These are phyloP conservation scores for Medauroidea extradentata DNA, from an alignment of 1,140 invertebrate genomes.

Conservation along the genomic window DNA sequence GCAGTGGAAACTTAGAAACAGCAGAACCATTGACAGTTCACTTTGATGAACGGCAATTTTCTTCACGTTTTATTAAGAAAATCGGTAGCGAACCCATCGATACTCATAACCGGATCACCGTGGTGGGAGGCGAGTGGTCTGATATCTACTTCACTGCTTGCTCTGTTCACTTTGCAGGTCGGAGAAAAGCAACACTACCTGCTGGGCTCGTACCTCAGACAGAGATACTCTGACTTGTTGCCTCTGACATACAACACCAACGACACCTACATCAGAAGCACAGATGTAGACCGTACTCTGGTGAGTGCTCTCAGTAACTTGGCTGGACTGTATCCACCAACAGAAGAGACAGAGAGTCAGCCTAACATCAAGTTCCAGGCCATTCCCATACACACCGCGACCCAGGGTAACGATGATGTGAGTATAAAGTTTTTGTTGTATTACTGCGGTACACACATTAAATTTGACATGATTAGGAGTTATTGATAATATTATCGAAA, in stretches of 20 bases:
- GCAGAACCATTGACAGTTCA: no score
- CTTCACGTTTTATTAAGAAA: no score
- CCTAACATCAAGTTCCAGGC: conserved; percentile 76
- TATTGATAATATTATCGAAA: no score
- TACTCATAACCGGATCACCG: no score
- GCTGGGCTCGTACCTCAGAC: conserved; percentile 72
- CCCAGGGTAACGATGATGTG: conserved; percentile 61
- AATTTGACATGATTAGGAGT: no score
- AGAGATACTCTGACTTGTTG: conserved; percentile 59
- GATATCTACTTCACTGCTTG: no score
- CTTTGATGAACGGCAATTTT: no score
- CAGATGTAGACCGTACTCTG: conserved; percentile 81
- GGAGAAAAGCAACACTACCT: conserved; percentile 74
- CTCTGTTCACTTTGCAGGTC: conserved; percentile 44
- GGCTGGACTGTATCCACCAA: conserved; percentile 74
- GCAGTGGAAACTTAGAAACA: no score
- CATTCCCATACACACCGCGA: conserved; percentile 78
- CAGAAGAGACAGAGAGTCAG: conserved; percentile 55
- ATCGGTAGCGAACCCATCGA: no score
- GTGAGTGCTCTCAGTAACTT: conserved; percentile 84
- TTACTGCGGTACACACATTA: no score
- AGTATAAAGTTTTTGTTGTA: conserved; percentile 21
- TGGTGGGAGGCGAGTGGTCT: no score
- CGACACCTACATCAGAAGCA: conserved; percentile 69
- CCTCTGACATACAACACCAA: conserved; percentile 47